Evolutionary conservation across 2,888 invertebrate species (phyloP), one percentile per base, ranked within the genome.

Genomic region (Drosophila mettleri): DNA sequence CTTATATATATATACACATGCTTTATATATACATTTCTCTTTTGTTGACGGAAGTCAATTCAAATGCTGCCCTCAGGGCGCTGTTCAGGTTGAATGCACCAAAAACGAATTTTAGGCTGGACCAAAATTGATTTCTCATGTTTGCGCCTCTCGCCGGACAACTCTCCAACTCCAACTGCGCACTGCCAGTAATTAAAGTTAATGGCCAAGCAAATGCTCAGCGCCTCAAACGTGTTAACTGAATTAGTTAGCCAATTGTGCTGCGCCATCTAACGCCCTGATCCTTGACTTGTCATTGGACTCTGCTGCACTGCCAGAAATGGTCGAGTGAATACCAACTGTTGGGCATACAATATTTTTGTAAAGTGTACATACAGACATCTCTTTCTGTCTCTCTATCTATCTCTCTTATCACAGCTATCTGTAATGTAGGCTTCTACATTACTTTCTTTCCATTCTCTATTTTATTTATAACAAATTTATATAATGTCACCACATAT

Each of bases 81-180:
- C 14, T 53, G 31, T 10, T 38, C 55, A 31, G 65, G 86, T 83
- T 86, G 65, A 86, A 81, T 70, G 83, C 55, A 52, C 66, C 20
- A 22, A 18, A 41, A 33, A 18, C 55, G 61, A 61, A 49, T 68
- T 71, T 63, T 58, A 31, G 59, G 46, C 39, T 43, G 55, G 33
- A 12, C 66, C 60, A 77, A 87, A 86, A 86, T 86, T 86, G 87
- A 87, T 79, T 87, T 86, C 86, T 79, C 86, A 72, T 87, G 87
- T 87, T 78, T 65, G 64, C 57, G 57, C 43, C 59, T 58, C 36
- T 31, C n/a, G n/a, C n/a, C n/a, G n/a, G n/a, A n/a, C n/a, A n/a
- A n/a, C n/a, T n/a, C n/a, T n/a, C n/a, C n/a, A n/a, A n/a, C n/a
- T n/a, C 0, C 36, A 1, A 16, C 16, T 16, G 41, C n/a, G 24